Conservation (phyloP, 2,888 invertebrate genomes). For the Sesia bembeciformis region DNA sequence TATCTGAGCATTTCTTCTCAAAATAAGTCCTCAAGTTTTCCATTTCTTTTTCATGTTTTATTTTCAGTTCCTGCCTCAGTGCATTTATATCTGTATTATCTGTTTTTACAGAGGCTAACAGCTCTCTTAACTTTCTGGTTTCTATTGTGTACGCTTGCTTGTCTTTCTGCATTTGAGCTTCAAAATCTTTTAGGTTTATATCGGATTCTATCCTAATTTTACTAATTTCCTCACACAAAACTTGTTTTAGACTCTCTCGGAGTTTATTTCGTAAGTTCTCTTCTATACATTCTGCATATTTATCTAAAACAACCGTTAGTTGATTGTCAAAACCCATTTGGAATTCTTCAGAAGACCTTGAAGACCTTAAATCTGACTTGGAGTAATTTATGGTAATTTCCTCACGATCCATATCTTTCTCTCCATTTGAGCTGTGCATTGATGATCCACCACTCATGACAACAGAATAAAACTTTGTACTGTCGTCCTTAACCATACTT, state of each 20-base stretch:
- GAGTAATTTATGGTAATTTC: slow-evolving; percentile 61
- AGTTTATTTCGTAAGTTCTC: slow-evolving; percentile 59
- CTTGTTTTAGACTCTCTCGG: slow-evolving; percentile 71
- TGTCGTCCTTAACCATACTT: slow-evolving; percentile 54
- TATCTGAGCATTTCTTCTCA: slow-evolving; percentile 85
- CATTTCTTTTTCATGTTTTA: slow-evolving; percentile 83
- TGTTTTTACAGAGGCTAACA: slow-evolving; percentile 73
- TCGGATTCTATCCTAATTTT: slow-evolving; percentile 56
- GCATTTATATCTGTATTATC: slow-evolving; percentile 73
- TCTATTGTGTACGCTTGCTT: slow-evolving; percentile 72
- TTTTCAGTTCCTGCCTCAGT: slow-evolving; percentile 74
- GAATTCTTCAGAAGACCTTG: slow-evolving; percentile 49
- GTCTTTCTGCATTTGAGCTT: slow-evolving; percentile 69
- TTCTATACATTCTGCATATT: slow-evolving; percentile 49
- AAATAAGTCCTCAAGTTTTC: slow-evolving; percentile 86
- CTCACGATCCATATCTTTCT: slow-evolving; percentile 66
- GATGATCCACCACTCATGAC: slow-evolving; percentile 56
- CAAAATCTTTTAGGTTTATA: slow-evolving; percentile 50
- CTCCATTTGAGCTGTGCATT: slow-evolving; percentile 52
- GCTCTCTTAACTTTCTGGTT: slow-evolving; percentile 65
- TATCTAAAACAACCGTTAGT: slow-evolving; percentile 37
- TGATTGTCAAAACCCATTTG: slow-evolving; percentile 52
- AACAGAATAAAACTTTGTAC: slow-evolving; percentile 59
- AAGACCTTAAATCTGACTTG: slow-evolving; percentile 50
- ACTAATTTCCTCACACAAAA: slow-evolving; percentile 69